Conservation (phyloP, 2,888 invertebrate genomes). For the Dusona sp. region DNA sequence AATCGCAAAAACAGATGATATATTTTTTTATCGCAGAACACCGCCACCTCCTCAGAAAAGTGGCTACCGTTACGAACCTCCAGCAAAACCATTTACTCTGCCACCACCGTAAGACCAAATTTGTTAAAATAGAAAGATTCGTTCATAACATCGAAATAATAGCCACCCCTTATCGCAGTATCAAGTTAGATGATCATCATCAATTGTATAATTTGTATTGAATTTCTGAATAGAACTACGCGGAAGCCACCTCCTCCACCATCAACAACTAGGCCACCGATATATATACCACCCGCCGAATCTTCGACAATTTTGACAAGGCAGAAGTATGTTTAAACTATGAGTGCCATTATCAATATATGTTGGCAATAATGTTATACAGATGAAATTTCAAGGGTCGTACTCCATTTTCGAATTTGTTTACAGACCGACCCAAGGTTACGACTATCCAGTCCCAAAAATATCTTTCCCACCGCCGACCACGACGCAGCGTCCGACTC, state of each 20-base stretch:
- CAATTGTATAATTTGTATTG: background rate
- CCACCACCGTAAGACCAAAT: background rate
- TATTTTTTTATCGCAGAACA: background rate
- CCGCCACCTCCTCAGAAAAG: slow-evolving; percentile 71
- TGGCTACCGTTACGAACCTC: slow-evolving; percentile 33
- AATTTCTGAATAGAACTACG: background rate
- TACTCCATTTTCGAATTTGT: background rate
- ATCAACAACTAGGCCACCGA: slow-evolving; percentile 33
- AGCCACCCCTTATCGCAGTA: background rate
- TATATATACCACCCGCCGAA: slow-evolving; percentile 29
- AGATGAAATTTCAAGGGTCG: background rate
- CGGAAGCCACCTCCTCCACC: slow-evolving; percentile 5
- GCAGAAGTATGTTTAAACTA: background rate
- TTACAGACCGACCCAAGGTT: slow-evolving; percentile 27
- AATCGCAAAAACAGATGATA: background rate
- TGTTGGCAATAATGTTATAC: background rate
- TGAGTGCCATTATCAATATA: background rate
- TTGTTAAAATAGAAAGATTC: background rate
- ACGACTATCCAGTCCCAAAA: slow-evolving; percentile 72
- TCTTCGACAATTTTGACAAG: slow-evolving; percentile 47
- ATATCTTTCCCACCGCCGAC: slow-evolving; percentile 63
- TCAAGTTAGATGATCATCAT: background rate
- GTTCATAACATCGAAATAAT: background rate
- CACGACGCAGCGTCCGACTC: slow-evolving; percentile 39
- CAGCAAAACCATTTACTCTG: background rate